phyloP scores from a whole-genome alignment of 2,797 vertebrate species.

The Mastacembelus armatus region DNA sequence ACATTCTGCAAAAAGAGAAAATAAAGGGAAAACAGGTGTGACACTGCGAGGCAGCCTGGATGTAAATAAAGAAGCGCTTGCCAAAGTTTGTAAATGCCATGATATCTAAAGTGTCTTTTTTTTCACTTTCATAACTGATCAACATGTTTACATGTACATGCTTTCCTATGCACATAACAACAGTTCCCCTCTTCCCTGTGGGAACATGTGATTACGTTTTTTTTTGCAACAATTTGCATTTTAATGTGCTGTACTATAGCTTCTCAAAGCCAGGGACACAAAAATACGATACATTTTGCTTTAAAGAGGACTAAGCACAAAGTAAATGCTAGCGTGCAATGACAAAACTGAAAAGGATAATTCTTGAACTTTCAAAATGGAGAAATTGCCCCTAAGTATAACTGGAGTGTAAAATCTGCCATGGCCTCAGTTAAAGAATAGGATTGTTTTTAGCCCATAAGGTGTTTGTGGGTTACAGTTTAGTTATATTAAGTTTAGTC shows the following conservation, averaged over 20 bases:
- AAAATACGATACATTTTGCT: too few species aligned
- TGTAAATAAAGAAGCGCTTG: slow-evolving; percentile 90
- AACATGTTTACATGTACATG: too few species aligned
- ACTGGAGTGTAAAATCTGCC: background rate
- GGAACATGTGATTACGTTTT: background rate
- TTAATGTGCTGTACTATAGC: slow-evolving; percentile 2
- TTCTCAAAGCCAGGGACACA: too few species aligned
- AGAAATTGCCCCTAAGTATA: background rate
- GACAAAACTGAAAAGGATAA: background rate
- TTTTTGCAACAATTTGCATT: too few species aligned
- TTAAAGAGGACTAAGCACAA: too few species aligned
- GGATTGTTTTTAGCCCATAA: background rate
- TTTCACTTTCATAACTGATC: background rate
- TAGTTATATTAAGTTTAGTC: too few species aligned
- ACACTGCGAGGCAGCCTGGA: slow-evolving; percentile 81
- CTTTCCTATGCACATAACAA: background rate
- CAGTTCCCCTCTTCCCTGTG: background rate
- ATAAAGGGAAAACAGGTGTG: slow-evolving; percentile 78
- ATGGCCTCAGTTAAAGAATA: background rate
- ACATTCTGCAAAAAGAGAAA: slow-evolving; percentile 30
- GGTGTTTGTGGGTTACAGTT: too few species aligned
- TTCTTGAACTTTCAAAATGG: background rate
- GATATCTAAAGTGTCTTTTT: slow-evolving; percentile 60
- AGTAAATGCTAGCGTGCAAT: background rate
- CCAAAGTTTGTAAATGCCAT: slow-evolving; percentile 88